Conservation (phyloP, 2,113 vertebrate species). For the Nothoprocta pentlandii region DNA sequence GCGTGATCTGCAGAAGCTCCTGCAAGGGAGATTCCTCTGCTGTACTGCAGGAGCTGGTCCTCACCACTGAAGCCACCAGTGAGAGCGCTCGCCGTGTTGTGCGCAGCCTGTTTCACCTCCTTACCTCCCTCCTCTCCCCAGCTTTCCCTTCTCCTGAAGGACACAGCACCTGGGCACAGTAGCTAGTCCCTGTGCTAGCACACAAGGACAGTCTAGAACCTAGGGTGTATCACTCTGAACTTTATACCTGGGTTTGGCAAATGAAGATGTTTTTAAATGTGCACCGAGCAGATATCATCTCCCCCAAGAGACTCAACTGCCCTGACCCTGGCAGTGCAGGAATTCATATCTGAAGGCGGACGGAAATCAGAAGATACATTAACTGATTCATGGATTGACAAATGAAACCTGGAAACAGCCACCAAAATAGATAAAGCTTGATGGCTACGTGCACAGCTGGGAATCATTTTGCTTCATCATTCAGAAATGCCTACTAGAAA, state of each 20-base stretch:
- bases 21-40: not conserved
- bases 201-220: not conserved
- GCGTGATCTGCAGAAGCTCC: not conserved
- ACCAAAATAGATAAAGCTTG: not conserved
- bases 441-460: not conserved
- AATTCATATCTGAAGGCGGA: not conserved
- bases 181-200: not conserved
- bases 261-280: not conserved
- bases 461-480: not conserved
- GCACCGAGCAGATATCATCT: not conserved
- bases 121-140: fast-evolving
- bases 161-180: not conserved
- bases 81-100: not conserved
- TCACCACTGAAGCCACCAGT: not conserved
- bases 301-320: not conserved
- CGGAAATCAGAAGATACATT: not conserved
- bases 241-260: not conserved
- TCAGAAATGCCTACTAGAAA: constrained; percentile 13
- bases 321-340: not conserved
- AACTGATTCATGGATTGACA: not conserved
- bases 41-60: not conserved
- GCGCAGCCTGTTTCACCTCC: not conserved
- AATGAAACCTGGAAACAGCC: constrained; percentile 16
- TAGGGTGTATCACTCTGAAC: constrained; percentile 31
- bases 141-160: not conserved